Percentiles rank a stretch among this genome's conserved stretches.
Conservation (phyloP, 37 sponge, comb jelly and placozoan species). For the Halichondria panicea region DNA sequence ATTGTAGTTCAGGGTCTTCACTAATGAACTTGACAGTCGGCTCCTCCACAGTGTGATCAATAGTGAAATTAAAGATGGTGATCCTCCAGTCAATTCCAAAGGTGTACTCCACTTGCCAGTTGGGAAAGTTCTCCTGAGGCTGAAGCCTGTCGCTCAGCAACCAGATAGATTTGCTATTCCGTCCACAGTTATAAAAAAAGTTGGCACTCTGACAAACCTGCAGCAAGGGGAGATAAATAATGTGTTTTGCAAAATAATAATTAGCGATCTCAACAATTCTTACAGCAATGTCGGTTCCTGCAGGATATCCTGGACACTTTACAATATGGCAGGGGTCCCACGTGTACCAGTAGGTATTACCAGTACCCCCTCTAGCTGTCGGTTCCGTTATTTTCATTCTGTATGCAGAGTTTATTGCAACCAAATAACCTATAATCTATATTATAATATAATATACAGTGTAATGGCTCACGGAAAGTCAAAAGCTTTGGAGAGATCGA, state of each 20-base stretch:
- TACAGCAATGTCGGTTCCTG: no score
- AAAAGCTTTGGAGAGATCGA: conserved; percentile 28
- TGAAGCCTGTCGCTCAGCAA: not conserved
- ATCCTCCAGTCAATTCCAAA: conserved; percentile 37
- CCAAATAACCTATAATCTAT: not conserved
- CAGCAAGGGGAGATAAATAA: not conserved
- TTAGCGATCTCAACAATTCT: no score
- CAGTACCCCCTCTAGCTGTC: not conserved
- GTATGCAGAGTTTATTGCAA: not conserved
- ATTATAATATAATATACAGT: not conserved
- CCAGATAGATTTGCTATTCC: conserved; percentile 7
- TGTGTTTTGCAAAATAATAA: no score
- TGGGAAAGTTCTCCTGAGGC: not conserved
- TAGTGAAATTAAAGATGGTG: conserved; percentile 2
- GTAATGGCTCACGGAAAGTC: conserved; percentile 32
- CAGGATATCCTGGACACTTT: conserved; percentile 5
- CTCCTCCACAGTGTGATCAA: conserved; percentile 12
- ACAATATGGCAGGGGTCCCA: conserved; percentile 26
- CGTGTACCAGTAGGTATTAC: conserved; percentile 1
- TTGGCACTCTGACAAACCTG: not conserved
- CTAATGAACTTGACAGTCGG: conserved; percentile 24
- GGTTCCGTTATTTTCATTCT: conserved; percentile 14
- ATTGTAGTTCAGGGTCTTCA: conserved; percentile 42
- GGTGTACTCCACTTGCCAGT: conserved; percentile 22
- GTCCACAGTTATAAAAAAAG: conserved; percentile 32